phyloP scores from a whole-genome alignment of 2,888 invertebrate genomes.

The Drosophila gaucha region DNA sequence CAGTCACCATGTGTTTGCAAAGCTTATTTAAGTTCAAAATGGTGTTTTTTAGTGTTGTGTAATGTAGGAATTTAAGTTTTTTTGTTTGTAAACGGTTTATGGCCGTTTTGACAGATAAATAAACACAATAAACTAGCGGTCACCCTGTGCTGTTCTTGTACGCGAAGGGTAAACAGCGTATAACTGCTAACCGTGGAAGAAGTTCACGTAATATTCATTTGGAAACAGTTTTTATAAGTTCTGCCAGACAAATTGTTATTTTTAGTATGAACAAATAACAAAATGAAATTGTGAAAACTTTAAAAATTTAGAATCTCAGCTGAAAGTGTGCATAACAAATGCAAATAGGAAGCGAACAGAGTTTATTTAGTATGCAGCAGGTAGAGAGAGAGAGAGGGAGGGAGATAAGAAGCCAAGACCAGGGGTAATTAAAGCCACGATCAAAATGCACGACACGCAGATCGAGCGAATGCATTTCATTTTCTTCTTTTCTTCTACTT shows the following conservation, averaged over 20 bases:
- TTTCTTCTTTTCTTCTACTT: conserved; percentile 30
- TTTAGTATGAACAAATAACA: too few species aligned
- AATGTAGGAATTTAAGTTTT: neutral
- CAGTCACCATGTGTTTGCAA: neutral
- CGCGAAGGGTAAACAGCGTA: too few species aligned
- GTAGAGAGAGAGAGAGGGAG: neutral
- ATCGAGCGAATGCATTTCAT: conserved; percentile 57
- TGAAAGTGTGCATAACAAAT: conserved; percentile 18
- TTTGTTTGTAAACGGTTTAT: neutral
- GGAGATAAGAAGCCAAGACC: conserved; percentile 47
- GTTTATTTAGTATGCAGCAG: conserved; percentile 56
- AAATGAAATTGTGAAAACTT: neutral
- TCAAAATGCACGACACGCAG: conserved; percentile 69
- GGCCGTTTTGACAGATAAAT: too few species aligned
- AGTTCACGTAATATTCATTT: too few species aligned
- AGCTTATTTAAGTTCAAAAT: too few species aligned
- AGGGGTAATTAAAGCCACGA: conserved; percentile 70
- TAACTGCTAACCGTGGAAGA: too few species aligned
- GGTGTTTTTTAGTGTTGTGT: neutral
- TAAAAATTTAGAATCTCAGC: neutral
- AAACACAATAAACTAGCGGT: too few species aligned
- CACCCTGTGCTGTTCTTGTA: too few species aligned
- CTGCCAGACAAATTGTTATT: neutral
- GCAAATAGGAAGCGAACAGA: conserved; percentile 36
- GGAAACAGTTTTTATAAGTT: too few species aligned